A percentile compares a stretch with the other conserved stretches of the same genome.
Evolutionary conservation across 2,113 vertebrate species (phyloP).

Genomic region (Chunga burmeisteri): DNA sequence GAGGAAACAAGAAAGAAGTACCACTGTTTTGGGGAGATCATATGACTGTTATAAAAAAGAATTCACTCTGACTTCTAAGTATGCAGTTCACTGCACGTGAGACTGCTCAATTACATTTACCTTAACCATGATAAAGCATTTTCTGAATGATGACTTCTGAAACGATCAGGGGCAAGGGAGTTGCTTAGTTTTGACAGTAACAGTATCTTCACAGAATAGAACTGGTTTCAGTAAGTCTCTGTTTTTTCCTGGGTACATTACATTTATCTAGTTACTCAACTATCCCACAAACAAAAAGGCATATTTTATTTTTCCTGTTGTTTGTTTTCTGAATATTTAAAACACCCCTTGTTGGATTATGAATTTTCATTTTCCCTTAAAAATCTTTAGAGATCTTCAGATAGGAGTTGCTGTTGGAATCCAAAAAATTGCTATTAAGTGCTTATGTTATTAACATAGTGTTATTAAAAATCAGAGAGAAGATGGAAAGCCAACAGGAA

Average conservation of each 20-base stretch:
- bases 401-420: not conserved
- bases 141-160: not conserved
- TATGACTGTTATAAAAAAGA: not conserved
- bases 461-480: not conserved
- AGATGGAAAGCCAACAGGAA: not conserved
- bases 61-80: not conserved
- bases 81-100: not conserved
- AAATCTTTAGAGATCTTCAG: not conserved
- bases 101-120: not conserved
- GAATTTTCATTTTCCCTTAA: not conserved
- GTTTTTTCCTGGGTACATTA: not conserved
- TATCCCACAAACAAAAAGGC: not conserved
- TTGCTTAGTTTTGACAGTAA: not conserved
- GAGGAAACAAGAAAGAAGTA: not conserved
- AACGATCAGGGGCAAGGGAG: not conserved
- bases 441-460: no score
- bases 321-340: not conserved
- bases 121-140: not conserved
- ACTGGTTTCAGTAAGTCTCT: not conserved
- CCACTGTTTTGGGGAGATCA: not conserved
- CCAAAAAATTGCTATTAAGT: not conserved
- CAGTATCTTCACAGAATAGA: not conserved
- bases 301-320: not conserved
- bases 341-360: not conserved
- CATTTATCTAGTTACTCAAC: not conserved